Evolutionary conservation across 2,797 vertebrate genomes (phyloP).

Genomic region (Margarornis squamiger): DNA sequence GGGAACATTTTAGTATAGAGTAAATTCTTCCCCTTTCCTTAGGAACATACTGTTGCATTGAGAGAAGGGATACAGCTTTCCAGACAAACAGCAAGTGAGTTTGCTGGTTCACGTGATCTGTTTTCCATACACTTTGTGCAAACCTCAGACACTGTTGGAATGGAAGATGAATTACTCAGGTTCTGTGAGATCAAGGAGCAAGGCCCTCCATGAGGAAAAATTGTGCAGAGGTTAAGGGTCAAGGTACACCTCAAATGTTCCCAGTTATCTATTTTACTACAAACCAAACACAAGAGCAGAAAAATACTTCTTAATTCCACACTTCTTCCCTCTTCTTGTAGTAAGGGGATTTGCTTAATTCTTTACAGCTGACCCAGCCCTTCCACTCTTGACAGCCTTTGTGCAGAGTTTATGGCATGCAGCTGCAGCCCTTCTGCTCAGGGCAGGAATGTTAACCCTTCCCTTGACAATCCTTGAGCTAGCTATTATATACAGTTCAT

Average conservation of each 20-base stretch:
- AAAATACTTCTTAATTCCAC: slow-evolving; percentile 28
- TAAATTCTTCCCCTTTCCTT: not conserved
- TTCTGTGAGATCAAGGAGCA: slow-evolving; percentile 12
- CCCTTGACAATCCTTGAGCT: slow-evolving; percentile 57
- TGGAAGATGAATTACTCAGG: not conserved
- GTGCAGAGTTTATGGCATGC: slow-evolving; percentile 40
- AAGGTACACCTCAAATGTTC: not conserved
- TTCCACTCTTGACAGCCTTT: slow-evolving; percentile 52
- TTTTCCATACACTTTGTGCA: slow-evolving; percentile 7
- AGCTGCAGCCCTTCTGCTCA: slow-evolving; percentile 45
- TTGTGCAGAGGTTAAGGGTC: not conserved
- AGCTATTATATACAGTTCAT: slow-evolving; percentile 42
- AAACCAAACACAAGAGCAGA: not conserved
- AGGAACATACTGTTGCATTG: not conserved
- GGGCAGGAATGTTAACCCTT: slow-evolving; percentile 66
- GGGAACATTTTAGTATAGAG: not conserved
- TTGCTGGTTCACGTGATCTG: not conserved
- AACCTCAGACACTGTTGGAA: not conserved
- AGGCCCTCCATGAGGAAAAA: slow-evolving; percentile 3
- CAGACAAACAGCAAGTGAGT: not conserved
- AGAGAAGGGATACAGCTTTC: not conserved
- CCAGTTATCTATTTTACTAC: slow-evolving; percentile 10
- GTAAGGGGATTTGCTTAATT: slow-evolving; percentile 61
- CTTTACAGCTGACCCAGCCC: slow-evolving; percentile 59
- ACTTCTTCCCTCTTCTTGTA: slow-evolving; percentile 43